Evolutionary conservation across 2,797 vertebrate species (phyloP), one percentile per base, ranked within the genome.

Genomic region (Pipistrellus pygmaeus): DNA sequence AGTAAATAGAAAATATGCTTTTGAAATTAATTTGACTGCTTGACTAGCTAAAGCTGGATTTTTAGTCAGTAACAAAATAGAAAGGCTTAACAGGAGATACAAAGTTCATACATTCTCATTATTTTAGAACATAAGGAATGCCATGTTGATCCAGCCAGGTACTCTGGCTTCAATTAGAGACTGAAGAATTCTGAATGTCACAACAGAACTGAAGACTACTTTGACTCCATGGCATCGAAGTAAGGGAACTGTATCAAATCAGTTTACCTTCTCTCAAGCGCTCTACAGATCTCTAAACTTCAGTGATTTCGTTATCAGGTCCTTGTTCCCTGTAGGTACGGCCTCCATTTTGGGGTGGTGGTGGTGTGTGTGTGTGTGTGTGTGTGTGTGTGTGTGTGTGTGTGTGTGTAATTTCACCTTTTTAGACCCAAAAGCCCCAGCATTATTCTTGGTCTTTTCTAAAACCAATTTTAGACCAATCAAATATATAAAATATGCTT

Each of bases 51-150:
- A 57, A 62, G 11, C 14, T 83, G 41, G n/a, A 93, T 68, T 53
- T 87, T 30, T 48, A 69, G 21, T 62, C 35, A 38, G 35, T 48
- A 87, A 87, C 60, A 88, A 78, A 84, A 87, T 17, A 55, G 71
- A 88, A 88, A 88, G 25, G 21, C 21, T 88, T 88, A 46, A 30
- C 18, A 55, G 46, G 78, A 90, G 27, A 84, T 14, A 12, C 4
- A 73, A 21, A 88, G 41, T 83, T 91, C 53, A 92, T 12, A 55
- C 23, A 80, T 38, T 30, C 17, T 68, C 30, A 48, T 72, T 62
- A 71, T 85, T 92, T 92, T 88, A 86, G 35, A 90, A 72, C 38
- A 62, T 44, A 71, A 88, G 60, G 60, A 77, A 96, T 88, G 13
- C 21, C n/a, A 82, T 64, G 71, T 6, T 71, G 38, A 71, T 35